Base-by-base conservation (phyloP, 2,797 vertebrate genomes). In the Sebastes oblongus region DNA sequence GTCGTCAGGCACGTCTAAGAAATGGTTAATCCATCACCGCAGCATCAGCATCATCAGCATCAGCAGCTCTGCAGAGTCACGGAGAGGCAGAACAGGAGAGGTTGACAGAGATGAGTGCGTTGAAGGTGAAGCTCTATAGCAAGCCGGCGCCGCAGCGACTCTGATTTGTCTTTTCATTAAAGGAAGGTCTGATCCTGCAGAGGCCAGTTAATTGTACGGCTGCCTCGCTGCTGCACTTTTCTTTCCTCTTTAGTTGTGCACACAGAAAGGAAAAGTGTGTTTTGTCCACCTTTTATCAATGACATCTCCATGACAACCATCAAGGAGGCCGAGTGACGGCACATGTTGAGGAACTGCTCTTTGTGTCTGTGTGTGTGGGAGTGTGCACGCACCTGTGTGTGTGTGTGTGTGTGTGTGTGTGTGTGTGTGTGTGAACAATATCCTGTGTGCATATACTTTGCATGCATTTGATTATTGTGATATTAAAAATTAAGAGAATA, bases 291-390 rank as follows among this genome's bases (percentile, higher is more conserved):
- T 89, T 86, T 39, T 39, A 89, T 92, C 93, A 94, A 93, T 95
- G 92, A 92, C 91, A 91, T 95, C 92, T 85, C 95, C 93, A 95
- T 95, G 93, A 88, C 94, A 94, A 95, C 94, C 87, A 82, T 83
- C 76, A 89, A 86, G 83, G 87, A 92, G 89, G 88, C 88, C 65
- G 81, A 75, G 82, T 86, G 84, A 88, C 77, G 75, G 86, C 83
- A 81, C 73, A 86, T 73, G 82, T 82, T 91, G 59, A 85, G 82
- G 78, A 88, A 78, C 87, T 70, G 87, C 75, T 88, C 71, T 86
- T 66, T 87, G 72, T 83, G 52, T 66, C 39, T 84, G 86, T 78
- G 83, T 54, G 66, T 75, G 85, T 85, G 82, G 78, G 76, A 58
- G 52, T 55, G 87, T 70, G 76, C 39, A 14, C 5, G 13, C 39